These are phyloP conservation scores for Glaucomys volans DNA, from an alignment of 2,113 vertebrate species.

Conservation along the genomic window DNA sequence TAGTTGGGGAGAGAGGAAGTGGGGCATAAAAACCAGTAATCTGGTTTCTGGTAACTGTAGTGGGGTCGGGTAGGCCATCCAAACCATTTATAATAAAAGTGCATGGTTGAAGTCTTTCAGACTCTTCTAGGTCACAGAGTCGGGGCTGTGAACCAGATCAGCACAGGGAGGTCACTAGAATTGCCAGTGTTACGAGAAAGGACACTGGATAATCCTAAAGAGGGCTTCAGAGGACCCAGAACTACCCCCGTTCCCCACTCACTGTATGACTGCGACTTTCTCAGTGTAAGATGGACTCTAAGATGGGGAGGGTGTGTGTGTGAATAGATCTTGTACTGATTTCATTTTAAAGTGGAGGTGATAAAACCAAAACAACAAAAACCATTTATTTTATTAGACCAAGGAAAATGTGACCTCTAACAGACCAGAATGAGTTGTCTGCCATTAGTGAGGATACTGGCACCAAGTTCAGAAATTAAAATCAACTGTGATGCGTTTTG, in stretches of 20 bases:
- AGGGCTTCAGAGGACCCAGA: background rate
- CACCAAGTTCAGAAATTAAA: background rate
- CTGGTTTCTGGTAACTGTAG: background rate
- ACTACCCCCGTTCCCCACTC: fast-evolving
- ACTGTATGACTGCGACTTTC: background rate
- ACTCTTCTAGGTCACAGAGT: background rate
- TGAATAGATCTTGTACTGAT: background rate
- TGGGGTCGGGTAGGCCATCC: background rate
- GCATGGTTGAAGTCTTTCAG: background rate
- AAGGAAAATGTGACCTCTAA: background rate
- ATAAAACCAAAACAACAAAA: background rate
- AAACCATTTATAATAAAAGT: background rate
- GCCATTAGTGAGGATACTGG: background rate
- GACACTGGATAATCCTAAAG: background rate
- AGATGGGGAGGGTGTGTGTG: background rate
- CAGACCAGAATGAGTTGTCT: background rate
- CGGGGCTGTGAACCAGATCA: background rate
- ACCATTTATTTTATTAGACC: background rate
- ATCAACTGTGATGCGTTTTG: background rate
- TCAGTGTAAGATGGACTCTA: background rate
- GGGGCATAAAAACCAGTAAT: background rate
- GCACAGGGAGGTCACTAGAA: background rate
- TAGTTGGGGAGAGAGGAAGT: background rate
- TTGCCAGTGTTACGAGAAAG: background rate
- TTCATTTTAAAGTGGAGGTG: background rate